A percentile compares a stretch with the other conserved stretches of the same genome.
Evolutionary conservation across 92 coral and sea anemone genomes (phyloP).

Genomic region (Palythoa caribaeorum): DNA sequence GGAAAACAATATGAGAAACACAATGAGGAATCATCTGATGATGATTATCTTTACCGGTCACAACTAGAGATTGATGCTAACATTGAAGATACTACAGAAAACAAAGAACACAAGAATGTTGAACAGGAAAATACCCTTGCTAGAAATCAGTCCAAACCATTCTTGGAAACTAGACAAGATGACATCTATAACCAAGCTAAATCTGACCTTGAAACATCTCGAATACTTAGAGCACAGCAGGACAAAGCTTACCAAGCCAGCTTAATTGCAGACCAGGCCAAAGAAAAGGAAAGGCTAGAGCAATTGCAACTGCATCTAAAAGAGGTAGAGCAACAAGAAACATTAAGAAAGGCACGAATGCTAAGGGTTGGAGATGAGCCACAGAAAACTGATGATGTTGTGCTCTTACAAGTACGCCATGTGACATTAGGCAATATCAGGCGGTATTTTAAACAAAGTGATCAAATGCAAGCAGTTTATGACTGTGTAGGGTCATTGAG

Average conservation of each 20-base stretch:
- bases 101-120: background rate
- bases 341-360: slow-evolving; percentile 51
- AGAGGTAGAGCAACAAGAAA: slow-evolving; percentile 61
- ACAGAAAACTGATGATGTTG: slow-evolving; percentile 35
- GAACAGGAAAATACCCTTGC: slow-evolving; percentile 1
- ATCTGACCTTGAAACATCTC: background rate
- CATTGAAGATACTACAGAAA: background rate
- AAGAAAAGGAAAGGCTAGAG: slow-evolving; percentile 49
- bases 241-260: slow-evolving; percentile 52
- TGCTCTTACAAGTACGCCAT: slow-evolving; percentile 61
- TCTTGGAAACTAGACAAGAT: background rate
- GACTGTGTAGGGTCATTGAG: slow-evolving; percentile 70
- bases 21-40: background rate
- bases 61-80: background rate
- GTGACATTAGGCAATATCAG: slow-evolving; percentile 53
- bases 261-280: slow-evolving; percentile 49
- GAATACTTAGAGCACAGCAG: slow-evolving; percentile 35
- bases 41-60: slow-evolving; percentile 1
- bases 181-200: background rate
- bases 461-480: slow-evolving; percentile 51
- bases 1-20: background rate
- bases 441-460: slow-evolving; percentile 48
- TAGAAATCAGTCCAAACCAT: background rate
- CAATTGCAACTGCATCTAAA: slow-evolving; percentile 31
- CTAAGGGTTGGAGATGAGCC: slow-evolving; percentile 61